Conservation (phyloP, 2,113 vertebrate species). For the Podarcis muralis region DNA sequence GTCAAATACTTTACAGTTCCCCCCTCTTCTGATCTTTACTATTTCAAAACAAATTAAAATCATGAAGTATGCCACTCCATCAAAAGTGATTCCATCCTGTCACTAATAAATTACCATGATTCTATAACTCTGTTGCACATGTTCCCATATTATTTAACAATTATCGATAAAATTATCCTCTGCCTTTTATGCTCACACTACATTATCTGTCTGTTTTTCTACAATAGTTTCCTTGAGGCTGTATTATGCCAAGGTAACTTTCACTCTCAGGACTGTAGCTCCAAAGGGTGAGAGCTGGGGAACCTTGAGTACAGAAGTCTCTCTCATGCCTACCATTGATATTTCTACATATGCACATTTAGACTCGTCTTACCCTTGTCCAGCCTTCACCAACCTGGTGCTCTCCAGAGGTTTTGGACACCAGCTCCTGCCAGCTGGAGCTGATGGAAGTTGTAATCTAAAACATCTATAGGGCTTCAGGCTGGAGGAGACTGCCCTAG, state of each 20-base stretch:
- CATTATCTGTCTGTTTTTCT: background rate
- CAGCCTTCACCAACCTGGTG: background rate
- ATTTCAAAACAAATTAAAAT: conserved; percentile 40
- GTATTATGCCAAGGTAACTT: too few relatives aligned
- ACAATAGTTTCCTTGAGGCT: too few relatives aligned
- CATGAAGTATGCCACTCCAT: conserved; percentile 17
- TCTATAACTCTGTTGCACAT: background rate
- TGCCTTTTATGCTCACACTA: background rate
- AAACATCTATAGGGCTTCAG: too few relatives aligned
- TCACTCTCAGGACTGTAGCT: background rate
- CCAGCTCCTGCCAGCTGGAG: background rate
- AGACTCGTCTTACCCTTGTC: background rate
- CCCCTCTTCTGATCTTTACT: background rate
- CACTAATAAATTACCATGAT: conserved; percentile 6
- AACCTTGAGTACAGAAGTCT: background rate
- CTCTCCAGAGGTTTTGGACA: background rate
- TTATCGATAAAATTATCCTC: background rate
- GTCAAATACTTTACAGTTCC: conserved; percentile 22
- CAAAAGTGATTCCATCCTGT: background rate
- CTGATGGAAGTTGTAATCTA: too few relatives aligned
- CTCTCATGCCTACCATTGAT: background rate
- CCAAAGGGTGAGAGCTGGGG: too few relatives aligned
- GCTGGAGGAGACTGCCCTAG: background rate
- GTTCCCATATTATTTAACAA: too few relatives aligned
- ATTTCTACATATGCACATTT: background rate